A percentile compares a stretch with the other conserved stretches of the same genome.
Conservation (phyloP, 2,888 invertebrate species). For the Ornithoptera alexandrae region DNA sequence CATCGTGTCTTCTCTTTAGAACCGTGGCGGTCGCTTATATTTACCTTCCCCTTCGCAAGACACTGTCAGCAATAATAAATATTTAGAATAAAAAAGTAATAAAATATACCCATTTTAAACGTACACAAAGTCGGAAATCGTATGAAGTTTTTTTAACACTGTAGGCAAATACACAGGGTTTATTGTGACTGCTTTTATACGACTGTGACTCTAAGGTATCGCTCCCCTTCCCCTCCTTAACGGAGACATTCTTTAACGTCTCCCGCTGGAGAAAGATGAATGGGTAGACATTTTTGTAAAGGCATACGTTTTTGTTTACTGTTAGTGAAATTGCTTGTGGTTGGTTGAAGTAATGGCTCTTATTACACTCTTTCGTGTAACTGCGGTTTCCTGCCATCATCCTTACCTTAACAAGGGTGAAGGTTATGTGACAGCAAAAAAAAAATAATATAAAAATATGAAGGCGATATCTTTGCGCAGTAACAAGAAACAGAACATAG, state of each 20-base stretch:
- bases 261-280: constrained; percentile 75
- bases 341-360: constrained; percentile 68
- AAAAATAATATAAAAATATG: constrained; percentile 20
- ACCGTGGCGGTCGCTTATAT: constrained; percentile 45
- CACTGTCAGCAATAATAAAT: constrained; percentile 63
- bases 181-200: constrained; percentile 41
- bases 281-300: constrained; percentile 76
- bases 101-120: constrained; percentile 37
- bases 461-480: constrained; percentile 32
- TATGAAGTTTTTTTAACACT: constrained; percentile 32
- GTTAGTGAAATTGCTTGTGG: constrained; percentile 68
- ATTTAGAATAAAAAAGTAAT: constrained; percentile 55
- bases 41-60: constrained; percentile 54
- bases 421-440: constrained; percentile 33
- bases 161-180: constrained; percentile 31
- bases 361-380: constrained; percentile 59
- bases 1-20: constrained; percentile 38
- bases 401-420: constrained; percentile 46
- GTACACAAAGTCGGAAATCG: constrained; percentile 41
- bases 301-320: constrained; percentile 73
- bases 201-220: constrained; percentile 61
- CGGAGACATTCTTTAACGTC: constrained; percentile 77
- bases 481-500: constrained; percentile 51
- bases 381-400: constrained; percentile 67
- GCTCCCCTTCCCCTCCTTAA: constrained; percentile 71